phyloP scores from a whole-genome alignment of 2,113 vertebrate species.

The Myotis yumanensis region DNA sequence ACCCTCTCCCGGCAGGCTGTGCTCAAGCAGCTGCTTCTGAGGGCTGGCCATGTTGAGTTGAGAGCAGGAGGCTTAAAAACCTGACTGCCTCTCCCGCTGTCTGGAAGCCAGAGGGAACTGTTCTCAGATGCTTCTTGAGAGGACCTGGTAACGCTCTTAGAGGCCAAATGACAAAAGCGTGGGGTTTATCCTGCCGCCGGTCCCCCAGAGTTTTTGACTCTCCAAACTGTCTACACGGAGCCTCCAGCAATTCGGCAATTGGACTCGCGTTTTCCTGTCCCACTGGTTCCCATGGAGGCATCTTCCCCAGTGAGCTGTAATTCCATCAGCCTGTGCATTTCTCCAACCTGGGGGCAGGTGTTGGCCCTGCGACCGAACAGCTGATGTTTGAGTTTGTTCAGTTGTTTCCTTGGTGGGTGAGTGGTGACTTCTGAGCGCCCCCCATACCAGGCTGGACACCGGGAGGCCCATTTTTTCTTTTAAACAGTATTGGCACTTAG shows the following conservation, averaged over 20 bases:
- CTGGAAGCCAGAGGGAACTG: neutral
- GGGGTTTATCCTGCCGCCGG: neutral
- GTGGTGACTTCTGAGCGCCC: neutral
- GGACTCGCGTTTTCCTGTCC: neutral
- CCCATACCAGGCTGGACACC: neutral
- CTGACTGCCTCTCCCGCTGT: neutral
- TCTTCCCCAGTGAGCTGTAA: no score
- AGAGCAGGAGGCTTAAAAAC: no score
- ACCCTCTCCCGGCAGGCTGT: neutral
- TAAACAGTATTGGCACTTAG: neutral
- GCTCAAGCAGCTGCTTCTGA: neutral
- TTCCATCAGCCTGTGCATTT: neutral
- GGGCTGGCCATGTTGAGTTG: neutral
- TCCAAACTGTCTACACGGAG: neutral
- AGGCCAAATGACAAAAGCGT: neutral
- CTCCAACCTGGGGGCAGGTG: neutral
- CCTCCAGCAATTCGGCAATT: neutral
- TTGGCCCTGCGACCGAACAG: neutral
- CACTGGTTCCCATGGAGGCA: fast-evolving
- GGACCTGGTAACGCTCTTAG: neutral
- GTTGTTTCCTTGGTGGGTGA: neutral
- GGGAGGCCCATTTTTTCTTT: neutral
- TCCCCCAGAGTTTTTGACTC: neutral
- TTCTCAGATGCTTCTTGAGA: neutral
- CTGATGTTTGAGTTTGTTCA: neutral